Evolutionary conservation across 2,888 invertebrate species (phyloP).

Genomic region (Pyrochroa serraticornis): DNA sequence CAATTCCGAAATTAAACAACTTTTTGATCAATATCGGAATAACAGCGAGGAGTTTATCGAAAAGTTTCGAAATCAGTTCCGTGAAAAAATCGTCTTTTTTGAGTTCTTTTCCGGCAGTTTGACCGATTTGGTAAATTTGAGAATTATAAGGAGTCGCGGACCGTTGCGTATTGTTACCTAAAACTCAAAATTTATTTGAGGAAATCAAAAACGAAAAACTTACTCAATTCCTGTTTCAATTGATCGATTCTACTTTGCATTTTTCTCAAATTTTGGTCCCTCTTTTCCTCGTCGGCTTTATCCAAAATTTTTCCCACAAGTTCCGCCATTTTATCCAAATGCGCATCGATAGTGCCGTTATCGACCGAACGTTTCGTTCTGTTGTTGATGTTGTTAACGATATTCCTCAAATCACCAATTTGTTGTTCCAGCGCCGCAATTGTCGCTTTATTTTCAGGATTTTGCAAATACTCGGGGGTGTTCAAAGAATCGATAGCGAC

Average conservation of each 20-base stretch:
- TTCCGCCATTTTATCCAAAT: not conserved
- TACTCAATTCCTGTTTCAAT: slow-evolving; percentile 52
- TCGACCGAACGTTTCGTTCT: slow-evolving; percentile 13
- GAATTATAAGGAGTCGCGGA: not conserved
- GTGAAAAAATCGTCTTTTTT: slow-evolving; percentile 39
- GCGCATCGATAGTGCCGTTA: slow-evolving; percentile 11
- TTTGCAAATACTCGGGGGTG: slow-evolving; percentile 45
- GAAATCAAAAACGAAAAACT: slow-evolving; percentile 1
- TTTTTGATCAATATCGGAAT: slow-evolving; percentile 45
- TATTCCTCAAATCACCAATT: slow-evolving; percentile 46
- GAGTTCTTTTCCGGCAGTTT: not conserved
- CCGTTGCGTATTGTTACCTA: not conserved
- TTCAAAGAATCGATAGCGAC: slow-evolving; percentile 47
- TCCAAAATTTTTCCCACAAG: not conserved
- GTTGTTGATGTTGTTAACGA: slow-evolving; percentile 31
- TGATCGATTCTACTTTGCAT: slow-evolving; percentile 39
- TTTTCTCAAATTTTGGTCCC: slow-evolving; percentile 23
- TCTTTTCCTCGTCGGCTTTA: slow-evolving; percentile 9
- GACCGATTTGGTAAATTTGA: slow-evolving; percentile 5
- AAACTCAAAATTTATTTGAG: not conserved
- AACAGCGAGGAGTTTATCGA: slow-evolving; percentile 48
- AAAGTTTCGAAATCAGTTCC: slow-evolving; percentile 48
- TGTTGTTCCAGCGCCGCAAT: slow-evolving; percentile 47
- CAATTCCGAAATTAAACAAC: slow-evolving; percentile 43
- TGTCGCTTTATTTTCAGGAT: slow-evolving; percentile 44